phyloP scores from a whole-genome alignment of 2,797 vertebrate genomes.

The Bovichtus variegatus region DNA sequence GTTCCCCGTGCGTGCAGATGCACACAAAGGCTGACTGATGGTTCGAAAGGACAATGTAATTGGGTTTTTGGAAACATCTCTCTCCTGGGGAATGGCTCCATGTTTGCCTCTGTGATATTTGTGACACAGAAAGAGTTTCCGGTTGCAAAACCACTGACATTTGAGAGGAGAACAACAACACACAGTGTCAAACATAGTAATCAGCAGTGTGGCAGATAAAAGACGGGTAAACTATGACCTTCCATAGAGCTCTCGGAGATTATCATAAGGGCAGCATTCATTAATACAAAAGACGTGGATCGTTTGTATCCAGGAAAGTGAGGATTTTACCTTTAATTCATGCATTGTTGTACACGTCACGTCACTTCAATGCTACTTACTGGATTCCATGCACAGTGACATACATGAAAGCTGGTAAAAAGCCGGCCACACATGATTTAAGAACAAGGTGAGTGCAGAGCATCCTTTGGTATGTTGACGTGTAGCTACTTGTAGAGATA shows the following conservation, averaged over 20 bases:
- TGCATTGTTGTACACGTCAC: not conserved
- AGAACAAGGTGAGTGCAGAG: slow-evolving; percentile 1
- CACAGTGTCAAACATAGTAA: slow-evolving; percentile 28
- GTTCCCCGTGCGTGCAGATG: slow-evolving; percentile 58
- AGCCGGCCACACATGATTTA: not conserved
- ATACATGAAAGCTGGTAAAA: not conserved
- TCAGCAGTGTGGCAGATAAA: slow-evolving; percentile 26
- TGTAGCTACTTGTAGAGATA: not conserved
- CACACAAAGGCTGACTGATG: slow-evolving; percentile 71
- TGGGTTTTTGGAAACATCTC: slow-evolving; percentile 63
- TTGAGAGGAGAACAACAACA: slow-evolving; percentile 56
- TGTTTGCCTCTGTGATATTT: slow-evolving; percentile 68
- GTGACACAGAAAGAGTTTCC: slow-evolving; percentile 61
- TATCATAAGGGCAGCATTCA: slow-evolving; percentile 10
- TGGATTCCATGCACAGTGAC: not conserved
- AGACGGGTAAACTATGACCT: slow-evolving; percentile 4
- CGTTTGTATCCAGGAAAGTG: slow-evolving; percentile 5
- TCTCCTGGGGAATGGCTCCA: slow-evolving; percentile 56
- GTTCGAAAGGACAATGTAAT: slow-evolving; percentile 75
- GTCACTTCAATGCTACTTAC: slow-evolving; percentile 1
- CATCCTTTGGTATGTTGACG: not conserved
- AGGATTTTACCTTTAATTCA: slow-evolving; percentile 26
- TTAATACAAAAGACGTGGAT: slow-evolving; percentile 35
- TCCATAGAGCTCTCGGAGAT: not conserved
- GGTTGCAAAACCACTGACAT: slow-evolving; percentile 66